Evolutionary conservation across 2,888 invertebrate species (phyloP).

Genomic region (Ceratothoa steindachneri): DNA sequence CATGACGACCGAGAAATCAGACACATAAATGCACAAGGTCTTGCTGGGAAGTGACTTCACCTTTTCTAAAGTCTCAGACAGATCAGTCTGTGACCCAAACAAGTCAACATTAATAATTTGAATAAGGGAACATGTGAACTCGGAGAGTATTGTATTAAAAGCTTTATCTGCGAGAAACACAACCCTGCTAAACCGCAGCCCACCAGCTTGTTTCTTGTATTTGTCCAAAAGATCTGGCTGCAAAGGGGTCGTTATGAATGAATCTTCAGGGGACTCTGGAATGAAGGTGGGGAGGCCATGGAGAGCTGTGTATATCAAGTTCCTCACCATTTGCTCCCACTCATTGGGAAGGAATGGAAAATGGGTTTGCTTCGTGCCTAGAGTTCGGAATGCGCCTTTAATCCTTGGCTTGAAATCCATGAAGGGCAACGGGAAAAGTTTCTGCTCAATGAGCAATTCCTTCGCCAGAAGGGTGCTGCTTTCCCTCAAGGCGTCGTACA

Average conservation of each 20-base stretch:
- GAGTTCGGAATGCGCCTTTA: constrained; percentile 1
- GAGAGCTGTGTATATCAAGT: not conserved
- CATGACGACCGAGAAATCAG: not conserved
- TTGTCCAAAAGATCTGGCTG: constrained; percentile 1
- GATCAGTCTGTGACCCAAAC: not conserved
- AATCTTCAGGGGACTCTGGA: not conserved
- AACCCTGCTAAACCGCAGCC: not conserved
- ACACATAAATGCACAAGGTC: not conserved
- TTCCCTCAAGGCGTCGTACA: not conserved
- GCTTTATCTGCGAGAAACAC: not conserved
- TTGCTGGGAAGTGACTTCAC: not conserved
- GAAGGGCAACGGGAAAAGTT: not conserved
- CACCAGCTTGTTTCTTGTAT: not conserved
- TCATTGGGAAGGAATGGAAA: constrained; percentile 1
- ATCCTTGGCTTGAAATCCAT: constrained; percentile 1
- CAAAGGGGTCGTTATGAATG: not conserved
- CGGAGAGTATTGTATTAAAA: not conserved
- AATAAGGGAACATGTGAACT: not conserved
- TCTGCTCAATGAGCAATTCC: not conserved
- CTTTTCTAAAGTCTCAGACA: not conserved
- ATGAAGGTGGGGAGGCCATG: not conserved
- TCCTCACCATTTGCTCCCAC: not conserved
- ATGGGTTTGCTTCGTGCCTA: not conserved
- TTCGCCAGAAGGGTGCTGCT: not conserved
- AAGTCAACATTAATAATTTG: not conserved